Evolutionary conservation across 2,888 invertebrate genomes (phyloP), one percentile per base, ranked within the genome.

Genomic region (Glyphotaelius pellucidus): DNA sequence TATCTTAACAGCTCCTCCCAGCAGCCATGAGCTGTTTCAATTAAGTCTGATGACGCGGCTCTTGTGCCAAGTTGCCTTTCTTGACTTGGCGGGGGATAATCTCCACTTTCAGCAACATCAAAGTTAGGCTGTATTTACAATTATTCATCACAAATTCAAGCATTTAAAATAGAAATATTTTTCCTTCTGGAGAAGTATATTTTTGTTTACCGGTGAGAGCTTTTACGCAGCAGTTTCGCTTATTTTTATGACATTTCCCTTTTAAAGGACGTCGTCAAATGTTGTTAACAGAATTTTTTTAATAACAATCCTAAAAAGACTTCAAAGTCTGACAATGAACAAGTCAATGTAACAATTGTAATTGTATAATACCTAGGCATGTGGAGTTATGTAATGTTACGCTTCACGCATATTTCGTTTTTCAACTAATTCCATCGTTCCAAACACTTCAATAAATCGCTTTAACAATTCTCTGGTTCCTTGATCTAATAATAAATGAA

Each of bases 1-100:
- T 92, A 93, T 93, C 93, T 93, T 92, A 92, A 92, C 89, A 92
- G 91, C 91, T 90, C 90, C 92, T 52, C 91, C 89, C 79, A 88
- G 52, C 91, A 80, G 86, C 79, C 89, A 35, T 90, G 90, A 89
- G 90, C 90, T 67, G 92, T 92, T 92, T 92, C 93, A 92, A 92
- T 92, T 92, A 92, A 92, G 91, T 89, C 85, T 84, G 91, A 90
- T 90, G 92, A 92, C 86, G 92, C 85, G 85, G 80, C 31, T 86
- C 80, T 67, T 47, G 87, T 79, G 79, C 90, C 79, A 67, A 90
- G 79, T 83, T 42, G 79, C 67, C 42, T 42, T 25, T 42, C 86
- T 42, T 86, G 42, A 86, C 42, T 38, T 86, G 42, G 86, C 38
- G 42, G 42, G 38, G 86, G 86, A 38, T 86, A 86, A 86, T 42